Evolutionary conservation across 2,888 invertebrate species (phyloP).

Genomic region (Meloe dianella): DNA sequence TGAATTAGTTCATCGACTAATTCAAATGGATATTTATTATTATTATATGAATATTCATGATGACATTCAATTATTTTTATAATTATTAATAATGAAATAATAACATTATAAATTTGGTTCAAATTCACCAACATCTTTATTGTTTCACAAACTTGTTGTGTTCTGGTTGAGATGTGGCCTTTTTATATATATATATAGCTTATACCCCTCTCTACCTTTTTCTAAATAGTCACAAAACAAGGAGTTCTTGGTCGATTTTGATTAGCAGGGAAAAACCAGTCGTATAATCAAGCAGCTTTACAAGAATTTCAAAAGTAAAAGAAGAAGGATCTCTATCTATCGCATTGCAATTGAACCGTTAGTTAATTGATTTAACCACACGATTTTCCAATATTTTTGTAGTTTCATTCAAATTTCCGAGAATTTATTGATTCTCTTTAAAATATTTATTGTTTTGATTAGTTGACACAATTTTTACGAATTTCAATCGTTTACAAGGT

Average conservation of each 20-base stretch:
- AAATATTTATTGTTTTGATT: no score
- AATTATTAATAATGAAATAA: background rate
- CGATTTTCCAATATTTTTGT: no score
- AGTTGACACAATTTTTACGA: no score
- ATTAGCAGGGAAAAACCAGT: background rate
- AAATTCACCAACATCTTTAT: background rate
- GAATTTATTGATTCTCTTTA: background rate
- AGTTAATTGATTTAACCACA: no score
- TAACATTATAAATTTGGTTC: background rate
- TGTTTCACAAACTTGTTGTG: background rate
- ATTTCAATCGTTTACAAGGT: no score
- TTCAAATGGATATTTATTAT: constrained; percentile 45
- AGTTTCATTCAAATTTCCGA: background rate
- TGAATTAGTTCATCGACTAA: constrained; percentile 49
- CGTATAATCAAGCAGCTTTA: background rate
- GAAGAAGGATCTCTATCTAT: background rate
- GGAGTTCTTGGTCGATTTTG: background rate
- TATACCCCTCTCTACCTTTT: no score
- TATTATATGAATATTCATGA: background rate
- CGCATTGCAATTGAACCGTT: no score
- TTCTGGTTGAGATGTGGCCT: constrained; percentile 15
- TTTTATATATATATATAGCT: background rate
- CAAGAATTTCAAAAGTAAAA: background rate
- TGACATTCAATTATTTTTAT: background rate
- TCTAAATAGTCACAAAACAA: background rate